phyloP scores from a whole-genome alignment of 2,113 vertebrate genomes.

The Paracanthobrama guichenoti region DNA sequence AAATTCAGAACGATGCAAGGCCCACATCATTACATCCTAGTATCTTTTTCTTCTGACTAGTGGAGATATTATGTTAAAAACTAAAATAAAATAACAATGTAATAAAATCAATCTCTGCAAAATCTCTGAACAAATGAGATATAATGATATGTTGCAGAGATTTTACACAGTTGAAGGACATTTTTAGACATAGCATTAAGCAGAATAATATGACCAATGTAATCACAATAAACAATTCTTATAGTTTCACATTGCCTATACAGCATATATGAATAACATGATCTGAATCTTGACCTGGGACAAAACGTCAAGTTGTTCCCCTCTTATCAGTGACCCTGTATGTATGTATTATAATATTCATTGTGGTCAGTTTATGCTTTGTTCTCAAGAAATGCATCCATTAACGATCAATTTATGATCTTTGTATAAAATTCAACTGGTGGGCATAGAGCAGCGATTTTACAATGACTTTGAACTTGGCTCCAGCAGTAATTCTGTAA shows the following conservation, averaged over 20 bases:
- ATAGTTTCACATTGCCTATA: not conserved
- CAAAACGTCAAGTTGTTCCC: too few species aligned
- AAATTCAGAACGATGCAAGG: not conserved
- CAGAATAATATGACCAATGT: not conserved
- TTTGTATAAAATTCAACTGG: not conserved
- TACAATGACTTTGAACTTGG: not conserved
- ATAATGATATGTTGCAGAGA: too few species aligned
- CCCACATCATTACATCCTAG: slow-evolving; percentile 7
- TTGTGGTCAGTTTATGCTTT: not conserved
- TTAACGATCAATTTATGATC: not conserved
- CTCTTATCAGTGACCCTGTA: not conserved
- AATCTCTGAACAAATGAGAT: not conserved
- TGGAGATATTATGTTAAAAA: not conserved
- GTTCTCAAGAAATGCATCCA: not conserved
- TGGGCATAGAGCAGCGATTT: not conserved
- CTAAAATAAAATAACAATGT: not conserved
- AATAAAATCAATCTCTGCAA: not conserved
- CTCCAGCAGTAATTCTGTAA: not conserved
- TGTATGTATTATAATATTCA: not conserved
- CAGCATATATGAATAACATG: too few species aligned
- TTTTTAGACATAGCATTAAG: not conserved
- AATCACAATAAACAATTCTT: not conserved
- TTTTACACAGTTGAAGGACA: not conserved
- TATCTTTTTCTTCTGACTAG: not conserved
- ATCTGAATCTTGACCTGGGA: too few species aligned